Evolutionary conservation across 2,797 vertebrate species (phyloP).

Genomic region (Glossophaga mutica): DNA sequence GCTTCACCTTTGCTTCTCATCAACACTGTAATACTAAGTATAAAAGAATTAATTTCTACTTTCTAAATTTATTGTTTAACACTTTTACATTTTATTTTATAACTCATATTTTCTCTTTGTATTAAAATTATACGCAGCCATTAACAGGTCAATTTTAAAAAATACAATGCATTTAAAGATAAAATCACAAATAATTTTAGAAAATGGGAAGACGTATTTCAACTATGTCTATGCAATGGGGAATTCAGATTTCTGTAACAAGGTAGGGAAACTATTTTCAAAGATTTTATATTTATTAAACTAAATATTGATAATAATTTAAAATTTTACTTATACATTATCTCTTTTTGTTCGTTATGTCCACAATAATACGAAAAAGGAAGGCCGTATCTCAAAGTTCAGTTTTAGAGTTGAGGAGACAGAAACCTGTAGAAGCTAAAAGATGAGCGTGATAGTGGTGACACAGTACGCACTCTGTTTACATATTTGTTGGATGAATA

Average conservation of each 20-base stretch:
- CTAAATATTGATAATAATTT: neutral
- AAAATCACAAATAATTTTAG: neutral
- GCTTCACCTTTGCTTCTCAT: neutral
- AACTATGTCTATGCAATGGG: neutral
- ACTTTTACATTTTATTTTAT: neutral
- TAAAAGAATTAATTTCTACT: neutral
- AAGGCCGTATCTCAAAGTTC: neutral
- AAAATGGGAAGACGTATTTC: neutral
- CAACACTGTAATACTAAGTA: neutral
- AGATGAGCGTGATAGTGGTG: neutral
- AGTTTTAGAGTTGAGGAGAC: neutral
- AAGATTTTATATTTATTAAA: neutral
- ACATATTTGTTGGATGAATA: neutral
- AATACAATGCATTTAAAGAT: neutral
- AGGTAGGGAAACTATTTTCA: neutral
- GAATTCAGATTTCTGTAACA: conserved; percentile 11
- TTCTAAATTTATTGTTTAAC: neutral
- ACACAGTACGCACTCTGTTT: neutral
- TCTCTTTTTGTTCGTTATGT: neutral
- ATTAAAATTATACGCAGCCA: neutral
- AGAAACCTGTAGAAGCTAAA: neutral
- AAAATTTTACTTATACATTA: neutral
- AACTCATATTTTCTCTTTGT: neutral
- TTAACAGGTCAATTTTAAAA: neutral
- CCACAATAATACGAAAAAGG: neutral